phyloP scores from a whole-genome alignment of 23 tunicate species.

The Aplidium turbinatum region DNA sequence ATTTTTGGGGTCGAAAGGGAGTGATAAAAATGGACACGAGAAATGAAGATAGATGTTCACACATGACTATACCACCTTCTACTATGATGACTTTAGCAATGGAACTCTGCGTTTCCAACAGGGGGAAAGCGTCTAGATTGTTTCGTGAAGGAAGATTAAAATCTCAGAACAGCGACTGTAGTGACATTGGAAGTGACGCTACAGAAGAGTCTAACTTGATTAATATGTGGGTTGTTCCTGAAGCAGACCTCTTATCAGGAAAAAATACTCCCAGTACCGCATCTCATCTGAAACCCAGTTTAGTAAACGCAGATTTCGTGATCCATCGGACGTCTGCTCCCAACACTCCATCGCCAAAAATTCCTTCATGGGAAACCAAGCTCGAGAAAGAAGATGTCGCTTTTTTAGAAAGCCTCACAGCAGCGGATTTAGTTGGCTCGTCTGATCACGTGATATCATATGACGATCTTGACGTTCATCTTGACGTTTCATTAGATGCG shows the following conservation, averaged over 20 bases:
- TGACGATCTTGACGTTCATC: no score
- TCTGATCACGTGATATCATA: constrained; percentile 1
- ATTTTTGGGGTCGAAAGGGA: constrained; percentile 41
- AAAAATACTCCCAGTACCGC: constrained; percentile 44
- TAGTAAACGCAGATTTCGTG: constrained; percentile 44
- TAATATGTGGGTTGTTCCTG: constrained; percentile 81
- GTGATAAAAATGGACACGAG: constrained; percentile 59
- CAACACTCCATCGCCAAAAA: neutral
- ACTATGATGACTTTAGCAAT: constrained; percentile 88
- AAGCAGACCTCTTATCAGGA: neutral
- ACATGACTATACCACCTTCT: constrained; percentile 72
- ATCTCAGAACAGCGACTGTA: constrained; percentile 13
- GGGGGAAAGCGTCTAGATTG: constrained; percentile 72
- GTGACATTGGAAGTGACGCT: neutral
- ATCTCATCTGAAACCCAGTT: constrained; percentile 65
- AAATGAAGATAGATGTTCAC: constrained; percentile 59
- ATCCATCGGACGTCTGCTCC: neutral
- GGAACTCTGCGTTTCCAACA: constrained; percentile 67
- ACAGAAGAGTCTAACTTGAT: constrained; percentile 46
- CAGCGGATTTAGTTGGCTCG: constrained; percentile 67
- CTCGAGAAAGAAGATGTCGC: constrained; percentile 9
- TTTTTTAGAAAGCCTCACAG: constrained; percentile 33
- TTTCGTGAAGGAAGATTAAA: constrained; percentile 53
- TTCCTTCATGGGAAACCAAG: neutral
- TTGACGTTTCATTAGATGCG: no score